Conservation (phyloP, 2,888 invertebrate genomes). For the Ophonus ardosiacus region DNA sequence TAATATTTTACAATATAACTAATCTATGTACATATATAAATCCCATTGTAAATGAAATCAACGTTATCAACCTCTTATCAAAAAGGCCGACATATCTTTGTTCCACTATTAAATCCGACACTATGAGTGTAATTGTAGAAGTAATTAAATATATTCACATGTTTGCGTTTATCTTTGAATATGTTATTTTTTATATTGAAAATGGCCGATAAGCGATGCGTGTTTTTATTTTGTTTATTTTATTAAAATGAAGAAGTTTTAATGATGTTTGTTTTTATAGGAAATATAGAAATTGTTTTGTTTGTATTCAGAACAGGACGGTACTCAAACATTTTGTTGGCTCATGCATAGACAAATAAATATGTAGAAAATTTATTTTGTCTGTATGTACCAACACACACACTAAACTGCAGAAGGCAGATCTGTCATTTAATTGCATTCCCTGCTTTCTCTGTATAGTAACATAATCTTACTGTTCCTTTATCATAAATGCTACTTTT, state of each 20-base stretch:
- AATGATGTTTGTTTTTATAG: slow-evolving; percentile 48
- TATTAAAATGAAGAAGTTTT: slow-evolving; percentile 51
- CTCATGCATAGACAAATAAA: not conserved
- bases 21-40: not conserved
- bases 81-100: not conserved
- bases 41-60: not conserved
- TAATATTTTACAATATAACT: not conserved
- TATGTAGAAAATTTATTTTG: not conserved
- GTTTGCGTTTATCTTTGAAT: slow-evolving; percentile 23
- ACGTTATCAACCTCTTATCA: not conserved
- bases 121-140: not conserved
- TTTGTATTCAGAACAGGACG: slow-evolving; percentile 12
- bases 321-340: not conserved
- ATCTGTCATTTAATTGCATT: too few species aligned
- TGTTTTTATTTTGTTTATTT: slow-evolving; percentile 47
- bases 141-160: slow-evolving; percentile 21
- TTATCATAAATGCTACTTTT: too few species aligned
- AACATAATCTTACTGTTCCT: too few species aligned
- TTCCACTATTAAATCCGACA: not conserved
- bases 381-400: not conserved
- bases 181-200: slow-evolving; percentile 42
- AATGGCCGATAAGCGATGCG: slow-evolving; percentile 41
- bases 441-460: too few species aligned
- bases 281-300: slow-evolving; percentile 43
- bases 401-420: too few species aligned